phyloP scores from a whole-genome alignment of 2,113 vertebrate genomes.

The Scomber japonicus region DNA sequence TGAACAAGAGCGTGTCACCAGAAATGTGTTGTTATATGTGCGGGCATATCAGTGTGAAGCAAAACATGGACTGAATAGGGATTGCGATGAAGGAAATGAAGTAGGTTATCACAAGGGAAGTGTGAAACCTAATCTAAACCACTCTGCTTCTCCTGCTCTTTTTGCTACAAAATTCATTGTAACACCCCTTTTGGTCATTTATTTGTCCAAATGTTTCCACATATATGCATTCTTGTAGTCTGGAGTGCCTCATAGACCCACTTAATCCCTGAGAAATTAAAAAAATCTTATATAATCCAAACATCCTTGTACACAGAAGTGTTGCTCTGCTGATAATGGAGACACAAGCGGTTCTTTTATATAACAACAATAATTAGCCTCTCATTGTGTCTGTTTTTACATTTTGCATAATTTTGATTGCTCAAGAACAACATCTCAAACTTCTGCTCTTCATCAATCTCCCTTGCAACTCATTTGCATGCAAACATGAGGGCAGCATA shows the following conservation, averaged over 20 bases:
- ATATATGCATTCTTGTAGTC: slow-evolving; percentile 9
- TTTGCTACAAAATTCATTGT: neutral
- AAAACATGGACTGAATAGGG: slow-evolving; percentile 7
- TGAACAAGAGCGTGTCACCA: slow-evolving; percentile 16
- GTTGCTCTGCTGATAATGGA: slow-evolving; percentile 15
- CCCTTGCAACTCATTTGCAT: slow-evolving; percentile 38
- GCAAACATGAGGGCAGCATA: slow-evolving; percentile 9
- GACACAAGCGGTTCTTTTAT: neutral
- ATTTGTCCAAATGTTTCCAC: slow-evolving; percentile 20
- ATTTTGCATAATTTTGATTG: slow-evolving; percentile 3
- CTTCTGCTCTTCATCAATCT: slow-evolving; percentile 28
- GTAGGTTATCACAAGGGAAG: slow-evolving; percentile 8
- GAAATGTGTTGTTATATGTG: slow-evolving; percentile 28
- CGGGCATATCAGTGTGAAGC: neutral
- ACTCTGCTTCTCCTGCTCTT: neutral
- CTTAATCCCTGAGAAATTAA: slow-evolving; percentile 2
- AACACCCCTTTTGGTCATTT: slow-evolving; percentile 35
- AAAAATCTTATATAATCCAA: neutral
- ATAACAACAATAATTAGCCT: neutral
- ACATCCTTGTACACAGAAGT: neutral
- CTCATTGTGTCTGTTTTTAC: neutral
- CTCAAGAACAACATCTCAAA: slow-evolving; percentile 12
- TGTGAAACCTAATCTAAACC: slow-evolving; percentile 16
- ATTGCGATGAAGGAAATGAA: slow-evolving; percentile 37
- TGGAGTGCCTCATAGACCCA: neutral